Evolutionary conservation across 2,113 vertebrate species (phyloP).

Genomic region (Rhynchomys soricoides): DNA sequence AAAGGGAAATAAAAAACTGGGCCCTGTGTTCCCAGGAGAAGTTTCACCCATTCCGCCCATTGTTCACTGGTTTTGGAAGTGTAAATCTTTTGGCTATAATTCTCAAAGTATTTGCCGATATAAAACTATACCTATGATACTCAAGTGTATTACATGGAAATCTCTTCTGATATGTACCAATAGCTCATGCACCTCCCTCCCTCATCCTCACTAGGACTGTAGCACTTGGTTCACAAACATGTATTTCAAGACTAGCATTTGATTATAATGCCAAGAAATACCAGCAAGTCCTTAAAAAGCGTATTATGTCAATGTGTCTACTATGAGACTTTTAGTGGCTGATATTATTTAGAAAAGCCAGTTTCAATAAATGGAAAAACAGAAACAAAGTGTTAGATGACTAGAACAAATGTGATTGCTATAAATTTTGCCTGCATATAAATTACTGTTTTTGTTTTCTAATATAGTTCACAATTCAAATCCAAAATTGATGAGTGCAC

Average conservation of each 20-base stretch:
- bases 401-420: slow-evolving; percentile 57
- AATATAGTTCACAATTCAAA: slow-evolving; percentile 53
- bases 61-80: slow-evolving; percentile 80
- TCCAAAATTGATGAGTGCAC: not conserved
- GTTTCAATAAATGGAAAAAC: slow-evolving; percentile 60
- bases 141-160: slow-evolving; percentile 69
- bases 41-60: slow-evolving; percentile 74
- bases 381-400: slow-evolving; percentile 66
- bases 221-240: slow-evolving; percentile 64
- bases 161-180: slow-evolving; percentile 70
- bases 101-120: slow-evolving; percentile 66
- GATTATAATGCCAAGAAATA: slow-evolving; percentile 66
- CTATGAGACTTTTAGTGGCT: slow-evolving; percentile 52
- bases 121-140: slow-evolving; percentile 65
- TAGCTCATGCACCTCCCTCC: slow-evolving; percentile 2
- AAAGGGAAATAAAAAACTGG: slow-evolving; percentile 82
- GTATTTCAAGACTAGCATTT: slow-evolving; percentile 63
- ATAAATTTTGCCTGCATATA: slow-evolving; percentile 58
- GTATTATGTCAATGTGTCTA: slow-evolving; percentile 45
- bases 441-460: slow-evolving; percentile 54
- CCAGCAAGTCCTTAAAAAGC: slow-evolving; percentile 61
- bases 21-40: slow-evolving; percentile 80
- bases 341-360: slow-evolving; percentile 59
- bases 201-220: slow-evolving; percentile 57
- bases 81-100: slow-evolving; percentile 55